phyloP scores from a whole-genome alignment of 2,797 vertebrate genomes.

The Phylloscopus collybita region DNA sequence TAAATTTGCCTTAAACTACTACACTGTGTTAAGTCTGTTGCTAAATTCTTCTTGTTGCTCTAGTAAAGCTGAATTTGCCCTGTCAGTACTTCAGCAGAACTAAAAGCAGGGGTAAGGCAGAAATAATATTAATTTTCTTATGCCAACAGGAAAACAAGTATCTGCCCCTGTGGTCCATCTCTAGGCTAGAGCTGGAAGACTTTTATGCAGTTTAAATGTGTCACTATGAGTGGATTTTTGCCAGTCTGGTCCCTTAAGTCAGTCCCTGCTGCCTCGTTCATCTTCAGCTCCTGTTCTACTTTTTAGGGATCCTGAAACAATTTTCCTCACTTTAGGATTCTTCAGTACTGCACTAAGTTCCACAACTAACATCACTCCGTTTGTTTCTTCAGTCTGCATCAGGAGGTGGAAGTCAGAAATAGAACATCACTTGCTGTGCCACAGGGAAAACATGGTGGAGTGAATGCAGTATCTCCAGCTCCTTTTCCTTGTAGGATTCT shows the following conservation, averaged over 20 bases:
- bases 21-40: not conserved
- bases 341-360: not conserved
- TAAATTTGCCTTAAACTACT: too few relatives aligned
- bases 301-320: not conserved
- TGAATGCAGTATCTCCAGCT: not conserved
- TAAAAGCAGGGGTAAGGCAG: not conserved
- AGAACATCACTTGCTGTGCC: not conserved
- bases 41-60: not conserved
- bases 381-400: not conserved
- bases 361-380: not conserved
- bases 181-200: not conserved
- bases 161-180: not conserved
- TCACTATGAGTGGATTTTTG: not conserved
- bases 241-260: not conserved
- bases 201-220: not conserved
- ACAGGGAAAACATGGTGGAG: not conserved
- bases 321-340: not conserved
- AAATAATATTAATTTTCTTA: not conserved
- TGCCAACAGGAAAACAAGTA: not conserved
- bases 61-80: not conserved
- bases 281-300: not conserved
- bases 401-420: not conserved
- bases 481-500: not conserved
- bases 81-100: not conserved
- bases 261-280: not conserved